Conservation (phyloP, 2,113 vertebrate genomes). For the Apistogramma diplotaenia region DNA sequence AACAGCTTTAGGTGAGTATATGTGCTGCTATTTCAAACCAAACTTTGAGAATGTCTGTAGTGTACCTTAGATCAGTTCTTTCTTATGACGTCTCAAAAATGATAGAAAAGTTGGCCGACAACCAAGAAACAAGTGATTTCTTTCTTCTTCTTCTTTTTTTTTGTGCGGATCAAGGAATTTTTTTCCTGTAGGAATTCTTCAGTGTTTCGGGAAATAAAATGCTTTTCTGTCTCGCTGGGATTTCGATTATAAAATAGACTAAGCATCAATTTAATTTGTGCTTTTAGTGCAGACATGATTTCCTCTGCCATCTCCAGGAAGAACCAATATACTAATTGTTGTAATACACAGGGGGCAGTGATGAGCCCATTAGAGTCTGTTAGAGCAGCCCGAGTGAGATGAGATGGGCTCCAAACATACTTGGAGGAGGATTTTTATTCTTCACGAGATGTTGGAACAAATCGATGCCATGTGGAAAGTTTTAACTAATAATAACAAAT, state of each 20-base stretch:
- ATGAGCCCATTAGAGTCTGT: neutral
- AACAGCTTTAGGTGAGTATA: neutral
- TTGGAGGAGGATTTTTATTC: neutral
- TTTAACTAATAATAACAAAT: neutral
- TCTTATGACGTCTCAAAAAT: neutral
- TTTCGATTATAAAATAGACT: neutral
- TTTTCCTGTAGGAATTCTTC: neutral
- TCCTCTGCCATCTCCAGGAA: neutral
- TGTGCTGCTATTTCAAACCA: neutral
- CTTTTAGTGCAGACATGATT: neutral
- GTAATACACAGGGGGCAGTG: neutral
- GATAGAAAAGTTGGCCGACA: neutral
- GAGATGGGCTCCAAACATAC: neutral
- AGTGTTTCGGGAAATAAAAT: neutral
- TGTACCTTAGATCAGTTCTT: neutral
- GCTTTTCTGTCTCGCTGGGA: neutral
- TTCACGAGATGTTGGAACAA: neutral
- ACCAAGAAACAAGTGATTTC: neutral
- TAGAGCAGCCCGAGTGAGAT: neutral
- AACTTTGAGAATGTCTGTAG: neutral
- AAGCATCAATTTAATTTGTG: neutral
- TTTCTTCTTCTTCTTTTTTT: too few species aligned
- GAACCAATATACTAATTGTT: constrained; percentile 4
- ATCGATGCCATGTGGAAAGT: neutral
- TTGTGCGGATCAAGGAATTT: neutral